Base-by-base conservation (phyloP, 2,797 vertebrate genomes). In the Halcyon chelicuti region DNA sequence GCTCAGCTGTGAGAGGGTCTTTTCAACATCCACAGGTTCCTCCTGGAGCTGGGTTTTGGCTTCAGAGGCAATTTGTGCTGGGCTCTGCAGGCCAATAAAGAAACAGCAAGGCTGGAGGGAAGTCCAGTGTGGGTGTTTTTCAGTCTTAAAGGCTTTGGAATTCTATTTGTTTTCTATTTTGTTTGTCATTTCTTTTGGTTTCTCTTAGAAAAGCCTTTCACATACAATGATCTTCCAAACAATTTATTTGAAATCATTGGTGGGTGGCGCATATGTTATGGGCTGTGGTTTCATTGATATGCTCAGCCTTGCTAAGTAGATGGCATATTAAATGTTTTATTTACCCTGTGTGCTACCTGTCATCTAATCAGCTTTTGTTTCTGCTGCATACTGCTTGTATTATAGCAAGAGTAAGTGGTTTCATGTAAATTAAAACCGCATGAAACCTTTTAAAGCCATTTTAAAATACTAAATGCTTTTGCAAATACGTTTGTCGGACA, bases 301-400 rank as follows among this genome's bases (percentile, higher is more conserved):
- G 86, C 94, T 86, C 80, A 89, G 94, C 90, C 78, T 95, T 2
- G 1, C 85, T 61, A 67, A 94, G 68, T 94, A 94, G 73, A 87
- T 90, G 79, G 74, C 65, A 61, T 90, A 96, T 96, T 97, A 97
- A 97, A 95, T 94, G 72, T 95, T 97, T 92, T 94, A 89, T 92
- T 97, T 94, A 94, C 94, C 93, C 90, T 9, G 5, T 90, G 75
- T 78, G 83, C 93, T 97, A 93, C 88, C 86, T 96, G 84, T 95
- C 94, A 88, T 91, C 95, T 97, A 97, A 95, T 96, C 96, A 93
- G 62, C 83, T 96, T 98, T 97, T 96, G 93, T 77, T 95, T 97
- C 86, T 96, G 71, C 90, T 96, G 73, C 62, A 72, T 95, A 97
- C 73, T 72, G 29, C 92, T 83, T 88, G 72, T 73, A 51, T 94